These are phyloP conservation scores for Cinclus mexicanus DNA, from an alignment of 2,113 vertebrate species.

Conservation along the genomic window DNA sequence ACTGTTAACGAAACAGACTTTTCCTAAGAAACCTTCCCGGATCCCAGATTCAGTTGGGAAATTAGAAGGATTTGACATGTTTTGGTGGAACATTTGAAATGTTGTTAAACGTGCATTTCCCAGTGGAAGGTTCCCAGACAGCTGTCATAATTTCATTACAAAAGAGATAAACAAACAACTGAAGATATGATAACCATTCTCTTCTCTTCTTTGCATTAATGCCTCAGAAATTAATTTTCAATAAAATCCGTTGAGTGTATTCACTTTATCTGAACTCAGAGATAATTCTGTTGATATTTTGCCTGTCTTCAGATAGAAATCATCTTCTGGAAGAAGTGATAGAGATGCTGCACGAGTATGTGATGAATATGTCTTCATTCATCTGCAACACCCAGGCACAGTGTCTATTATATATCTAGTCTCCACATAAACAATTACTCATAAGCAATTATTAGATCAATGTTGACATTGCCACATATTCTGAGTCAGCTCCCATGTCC, in stretches of 20 bases:
- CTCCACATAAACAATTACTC: neutral
- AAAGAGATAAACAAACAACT: conserved; percentile 34
- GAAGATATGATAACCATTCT: neutral
- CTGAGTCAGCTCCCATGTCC: neutral
- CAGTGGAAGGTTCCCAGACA: conserved; percentile 40
- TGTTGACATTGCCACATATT: neutral
- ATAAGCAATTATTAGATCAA: neutral
- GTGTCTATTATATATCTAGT: neutral
- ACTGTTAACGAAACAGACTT: neutral
- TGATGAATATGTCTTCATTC: neutral
- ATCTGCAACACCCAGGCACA: neutral
- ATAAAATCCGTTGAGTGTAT: neutral
- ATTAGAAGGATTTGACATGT: conserved; percentile 50
- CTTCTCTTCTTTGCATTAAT: conserved; percentile 21
- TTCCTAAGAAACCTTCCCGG: neutral
- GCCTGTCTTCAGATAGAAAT: neutral
- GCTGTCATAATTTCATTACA: conserved; percentile 54
- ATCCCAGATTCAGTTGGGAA: conserved; percentile 28
- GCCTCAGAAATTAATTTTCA: conserved; percentile 17
- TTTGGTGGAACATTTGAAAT: conserved; percentile 63
- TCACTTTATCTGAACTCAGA: neutral
- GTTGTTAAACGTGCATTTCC: conserved; percentile 40
- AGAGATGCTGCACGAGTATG: neutral
- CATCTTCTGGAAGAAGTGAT: neutral
- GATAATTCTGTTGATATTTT: conserved; percentile 13